phyloP scores from a whole-genome alignment of 2,797 vertebrate genomes.

The Kryptolebias ocellatus region DNA sequence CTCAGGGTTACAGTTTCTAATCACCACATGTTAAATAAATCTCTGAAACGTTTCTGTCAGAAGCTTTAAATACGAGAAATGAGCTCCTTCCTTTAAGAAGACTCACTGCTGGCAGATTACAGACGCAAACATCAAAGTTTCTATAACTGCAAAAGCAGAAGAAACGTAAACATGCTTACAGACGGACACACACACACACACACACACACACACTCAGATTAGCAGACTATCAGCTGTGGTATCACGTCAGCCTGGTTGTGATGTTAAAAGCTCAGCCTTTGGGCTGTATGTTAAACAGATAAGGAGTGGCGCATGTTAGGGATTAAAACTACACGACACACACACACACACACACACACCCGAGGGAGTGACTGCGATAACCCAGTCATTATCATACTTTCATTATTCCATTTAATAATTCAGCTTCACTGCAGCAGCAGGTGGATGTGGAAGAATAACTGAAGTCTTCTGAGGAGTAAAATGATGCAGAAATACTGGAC shows the following conservation, averaged over 20 bases:
- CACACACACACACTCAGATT: slow-evolving; percentile 46
- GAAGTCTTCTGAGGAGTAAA: slow-evolving; percentile 37
- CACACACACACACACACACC: slow-evolving; percentile 43
- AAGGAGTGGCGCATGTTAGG: slow-evolving; percentile 67
- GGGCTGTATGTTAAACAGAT: slow-evolving; percentile 72
- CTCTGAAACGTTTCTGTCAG: no score
- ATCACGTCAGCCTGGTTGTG: slow-evolving; percentile 58
- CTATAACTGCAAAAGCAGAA: not conserved
- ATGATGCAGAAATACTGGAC: slow-evolving; percentile 51
- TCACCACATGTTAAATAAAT: no score
- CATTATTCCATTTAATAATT: slow-evolving; percentile 74
- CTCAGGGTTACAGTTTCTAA: no score
- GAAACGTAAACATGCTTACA: slow-evolving; percentile 13
- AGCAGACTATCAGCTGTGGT: slow-evolving; percentile 49
- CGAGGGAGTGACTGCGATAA: slow-evolving; percentile 59
- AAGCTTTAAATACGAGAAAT: no score
- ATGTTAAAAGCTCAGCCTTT: slow-evolving; percentile 72
- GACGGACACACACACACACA: slow-evolving; percentile 22
- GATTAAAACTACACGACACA: slow-evolving; percentile 68
- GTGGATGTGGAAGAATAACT: slow-evolving; percentile 67
- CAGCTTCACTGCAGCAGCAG: slow-evolving; percentile 46
- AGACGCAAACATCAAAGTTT: not conserved
- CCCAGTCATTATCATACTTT: slow-evolving; percentile 71
- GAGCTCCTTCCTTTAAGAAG: no score
- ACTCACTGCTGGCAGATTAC: no score